phyloP scores from a whole-genome alignment of 2,113 vertebrate species.

The Lasiurus cinereus region DNA sequence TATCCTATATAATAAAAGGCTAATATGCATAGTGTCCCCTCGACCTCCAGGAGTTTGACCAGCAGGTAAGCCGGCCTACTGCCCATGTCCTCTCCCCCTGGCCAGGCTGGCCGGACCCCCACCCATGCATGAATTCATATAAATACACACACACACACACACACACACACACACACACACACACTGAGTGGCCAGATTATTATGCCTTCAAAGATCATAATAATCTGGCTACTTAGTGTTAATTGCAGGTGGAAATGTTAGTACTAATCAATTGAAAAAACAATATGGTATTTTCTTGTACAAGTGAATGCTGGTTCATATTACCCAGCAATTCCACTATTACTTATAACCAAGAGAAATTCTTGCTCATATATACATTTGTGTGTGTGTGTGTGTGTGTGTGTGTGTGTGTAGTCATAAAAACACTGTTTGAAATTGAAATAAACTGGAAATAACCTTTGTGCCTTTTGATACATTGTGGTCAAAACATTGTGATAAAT shows the following conservation, averaged over 20 bases:
- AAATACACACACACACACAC: too few relatives aligned
- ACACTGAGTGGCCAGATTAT: too few relatives aligned
- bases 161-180: too few relatives aligned
- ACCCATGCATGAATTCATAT: too few relatives aligned
- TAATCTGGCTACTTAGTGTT: background rate
- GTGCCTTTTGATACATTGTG: background rate
- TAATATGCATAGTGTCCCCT: too few relatives aligned
- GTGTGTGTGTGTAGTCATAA: constrained; percentile 75
- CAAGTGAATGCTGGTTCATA: background rate
- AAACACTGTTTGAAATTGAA: background rate
- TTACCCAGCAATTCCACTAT: background rate
- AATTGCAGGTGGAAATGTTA: background rate
- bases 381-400: background rate
- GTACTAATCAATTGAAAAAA: constrained; percentile 26
- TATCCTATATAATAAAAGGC: background rate
- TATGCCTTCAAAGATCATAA: too few relatives aligned
- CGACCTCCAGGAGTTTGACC: background rate
- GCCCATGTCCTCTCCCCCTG: too few relatives aligned
- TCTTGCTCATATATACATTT: background rate
- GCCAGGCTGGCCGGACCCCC: too few relatives aligned
- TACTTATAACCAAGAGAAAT: background rate
- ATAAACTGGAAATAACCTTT: constrained; percentile 4
- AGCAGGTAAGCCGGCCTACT: too few relatives aligned
- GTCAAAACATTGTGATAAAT: background rate
- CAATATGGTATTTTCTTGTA: background rate